These are phyloP conservation scores for Beris chalybata DNA, from an alignment of 2,888 invertebrate species.

Conservation along the genomic window DNA sequence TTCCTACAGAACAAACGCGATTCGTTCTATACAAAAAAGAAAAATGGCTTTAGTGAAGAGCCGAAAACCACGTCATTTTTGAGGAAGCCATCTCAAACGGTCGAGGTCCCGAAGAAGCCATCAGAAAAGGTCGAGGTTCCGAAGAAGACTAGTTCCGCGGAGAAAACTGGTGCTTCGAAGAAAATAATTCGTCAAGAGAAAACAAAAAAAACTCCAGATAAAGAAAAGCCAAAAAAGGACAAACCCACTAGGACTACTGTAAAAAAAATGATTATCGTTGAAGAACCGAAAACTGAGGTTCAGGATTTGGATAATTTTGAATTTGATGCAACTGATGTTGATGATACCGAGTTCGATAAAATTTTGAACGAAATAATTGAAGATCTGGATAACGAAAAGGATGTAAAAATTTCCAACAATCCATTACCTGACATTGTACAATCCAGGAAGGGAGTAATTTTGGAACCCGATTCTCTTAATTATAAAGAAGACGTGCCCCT, in stretches of 20 bases:
- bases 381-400: slow-evolving; percentile 40
- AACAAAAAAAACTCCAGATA: neutral
- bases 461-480: neutral
- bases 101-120: neutral
- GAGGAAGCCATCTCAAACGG: neutral
- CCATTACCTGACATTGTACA: slow-evolving; percentile 43
- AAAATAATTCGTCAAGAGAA: neutral
- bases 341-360: slow-evolving; percentile 45
- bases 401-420: neutral
- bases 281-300: neutral
- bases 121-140: neutral
- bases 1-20: slow-evolving; percentile 53
- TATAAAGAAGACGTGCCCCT: too few species aligned
- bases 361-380: slow-evolving; percentile 47
- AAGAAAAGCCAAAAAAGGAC: too few species aligned
- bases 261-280: neutral
- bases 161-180: neutral
- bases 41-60: slow-evolving; percentile 6
- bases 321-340: neutral
- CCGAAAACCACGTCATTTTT: neutral
- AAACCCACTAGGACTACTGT: too few species aligned
- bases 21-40: slow-evolving; percentile 46
- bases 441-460: neutral
- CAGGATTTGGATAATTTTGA: neutral
- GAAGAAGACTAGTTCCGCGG: neutral